Evolutionary conservation across 1,140 invertebrate genomes (phyloP).

Genomic region (Orchesella cincta): DNA sequence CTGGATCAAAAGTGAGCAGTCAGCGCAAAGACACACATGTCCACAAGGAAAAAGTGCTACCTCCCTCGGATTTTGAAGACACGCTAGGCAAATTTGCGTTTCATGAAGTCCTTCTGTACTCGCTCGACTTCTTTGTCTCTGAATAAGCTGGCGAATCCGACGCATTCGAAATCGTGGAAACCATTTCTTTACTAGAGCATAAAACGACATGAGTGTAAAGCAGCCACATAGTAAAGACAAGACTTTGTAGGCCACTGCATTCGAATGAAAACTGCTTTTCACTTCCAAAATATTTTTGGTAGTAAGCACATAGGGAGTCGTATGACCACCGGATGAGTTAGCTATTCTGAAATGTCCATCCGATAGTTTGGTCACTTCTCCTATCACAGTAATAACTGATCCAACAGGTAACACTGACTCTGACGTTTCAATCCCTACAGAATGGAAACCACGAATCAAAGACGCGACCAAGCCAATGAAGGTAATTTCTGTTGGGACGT

Average conservation of each 20-base stretch:
- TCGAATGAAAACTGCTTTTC: constrained; percentile 68
- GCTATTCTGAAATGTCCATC: constrained; percentile 61
- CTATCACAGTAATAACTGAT: constrained; percentile 72
- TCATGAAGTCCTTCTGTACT: constrained; percentile 61
- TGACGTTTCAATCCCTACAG: constrained; percentile 69
- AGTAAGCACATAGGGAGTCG: constrained; percentile 69
- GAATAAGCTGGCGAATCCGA: constrained; percentile 61
- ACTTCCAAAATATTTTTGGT: constrained; percentile 68
- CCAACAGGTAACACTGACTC: constrained; percentile 76
- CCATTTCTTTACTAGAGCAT: constrained; percentile 60
- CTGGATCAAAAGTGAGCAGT: constrained; percentile 70
- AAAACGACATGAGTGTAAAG: constrained; percentile 62
- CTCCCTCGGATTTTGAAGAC: constrained; percentile 71
- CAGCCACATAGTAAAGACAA: constrained; percentile 62
- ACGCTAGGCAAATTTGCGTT: constrained; percentile 74
- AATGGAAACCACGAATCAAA: constrained; percentile 2
- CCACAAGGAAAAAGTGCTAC: constrained; percentile 77
- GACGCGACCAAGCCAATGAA: not conserved
- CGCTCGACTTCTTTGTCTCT: constrained; percentile 64
- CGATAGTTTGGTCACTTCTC: constrained; percentile 65
- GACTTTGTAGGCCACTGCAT: constrained; percentile 65
- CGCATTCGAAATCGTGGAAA: constrained; percentile 64
- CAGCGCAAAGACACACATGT: constrained; percentile 78
- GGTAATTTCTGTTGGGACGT: not conserved
- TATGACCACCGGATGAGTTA: constrained; percentile 67